Evolutionary conservation across 1,140 invertebrate genomes (phyloP).

Genomic region (Zaprionus capensis): DNA sequence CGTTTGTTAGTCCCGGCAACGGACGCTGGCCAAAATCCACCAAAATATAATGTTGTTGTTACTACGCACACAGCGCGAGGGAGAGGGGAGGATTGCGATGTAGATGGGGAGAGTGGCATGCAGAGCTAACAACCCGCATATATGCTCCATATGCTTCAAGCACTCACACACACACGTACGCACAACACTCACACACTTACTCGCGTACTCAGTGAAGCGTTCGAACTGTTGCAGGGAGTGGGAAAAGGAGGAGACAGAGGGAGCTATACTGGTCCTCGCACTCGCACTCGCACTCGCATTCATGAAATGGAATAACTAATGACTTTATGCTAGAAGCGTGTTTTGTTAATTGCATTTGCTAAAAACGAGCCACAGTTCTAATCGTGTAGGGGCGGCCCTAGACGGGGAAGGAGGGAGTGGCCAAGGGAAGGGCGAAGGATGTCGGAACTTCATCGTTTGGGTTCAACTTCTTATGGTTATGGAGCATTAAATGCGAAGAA

Average conservation of each 20-base stretch:
- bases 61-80: background rate
- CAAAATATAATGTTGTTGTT: constrained; percentile 73
- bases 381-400: constrained; percentile 4
- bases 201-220: constrained; percentile 57
- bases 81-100: background rate
- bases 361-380: constrained; percentile 57
- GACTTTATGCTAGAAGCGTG: constrained; percentile 81
- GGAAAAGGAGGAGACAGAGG: background rate
- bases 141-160: constrained; percentile 67
- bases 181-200: constrained; percentile 31
- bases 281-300: constrained; percentile 50
- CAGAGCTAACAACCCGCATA: constrained; percentile 29
- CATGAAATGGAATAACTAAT: constrained; percentile 83
- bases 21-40: constrained; percentile 60
- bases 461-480: constrained; percentile 50
- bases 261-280: background rate
- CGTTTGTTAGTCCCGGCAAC: constrained; percentile 34
- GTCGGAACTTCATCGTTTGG: constrained; percentile 37
- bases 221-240: constrained; percentile 44
- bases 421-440: too few species aligned
- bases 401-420: background rate
- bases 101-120: background rate
- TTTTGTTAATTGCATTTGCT: constrained; percentile 82
- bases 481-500: constrained; percentile 70
- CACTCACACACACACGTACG: constrained; percentile 34